These are phyloP conservation scores for Lindbergichthys nudifrons DNA, from an alignment of 2,797 vertebrate genomes.

Conservation along the genomic window DNA sequence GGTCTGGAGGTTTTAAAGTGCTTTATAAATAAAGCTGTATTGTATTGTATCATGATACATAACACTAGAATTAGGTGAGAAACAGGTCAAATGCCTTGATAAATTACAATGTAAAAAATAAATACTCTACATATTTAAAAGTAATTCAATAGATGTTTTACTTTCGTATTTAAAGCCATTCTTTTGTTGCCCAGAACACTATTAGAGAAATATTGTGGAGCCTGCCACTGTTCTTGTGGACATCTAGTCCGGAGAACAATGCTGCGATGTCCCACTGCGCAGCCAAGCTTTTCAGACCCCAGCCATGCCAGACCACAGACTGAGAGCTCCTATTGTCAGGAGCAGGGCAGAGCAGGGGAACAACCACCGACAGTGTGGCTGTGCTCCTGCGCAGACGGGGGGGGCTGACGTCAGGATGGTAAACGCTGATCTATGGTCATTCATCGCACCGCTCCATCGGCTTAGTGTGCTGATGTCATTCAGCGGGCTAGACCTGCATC, in stretches of 20 bases:
- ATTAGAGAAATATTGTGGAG: slow-evolving; percentile 35
- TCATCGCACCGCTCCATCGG: slow-evolving; percentile 62
- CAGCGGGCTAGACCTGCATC: slow-evolving; percentile 59
- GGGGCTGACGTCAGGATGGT: slow-evolving; percentile 75
- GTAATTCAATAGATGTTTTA: background rate
- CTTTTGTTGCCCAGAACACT: slow-evolving; percentile 18
- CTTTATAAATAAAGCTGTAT: too few relatives aligned
- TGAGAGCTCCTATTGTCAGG: slow-evolving; percentile 77
- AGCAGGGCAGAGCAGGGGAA: slow-evolving; percentile 53
- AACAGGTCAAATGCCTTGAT: too few relatives aligned
- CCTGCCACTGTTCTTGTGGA: slow-evolving; percentile 38
- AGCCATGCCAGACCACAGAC: slow-evolving; percentile 49
- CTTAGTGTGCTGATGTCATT: slow-evolving; percentile 75
- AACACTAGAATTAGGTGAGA: background rate
- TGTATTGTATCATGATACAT: too few relatives aligned
- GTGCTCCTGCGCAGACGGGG: slow-evolving; percentile 36
- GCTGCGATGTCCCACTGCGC: slow-evolving; percentile 64
- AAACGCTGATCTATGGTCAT: slow-evolving; percentile 72
- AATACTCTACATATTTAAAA: background rate
- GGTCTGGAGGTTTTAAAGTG: too few relatives aligned
- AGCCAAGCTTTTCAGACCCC: slow-evolving; percentile 46
- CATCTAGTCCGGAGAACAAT: slow-evolving; percentile 69
- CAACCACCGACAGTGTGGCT: slow-evolving; percentile 62
- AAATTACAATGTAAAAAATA: background rate
- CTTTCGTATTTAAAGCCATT: background rate